Evolutionary conservation across 2,888 invertebrate genomes (phyloP).

Genomic region (Polydrusus cervinus): DNA sequence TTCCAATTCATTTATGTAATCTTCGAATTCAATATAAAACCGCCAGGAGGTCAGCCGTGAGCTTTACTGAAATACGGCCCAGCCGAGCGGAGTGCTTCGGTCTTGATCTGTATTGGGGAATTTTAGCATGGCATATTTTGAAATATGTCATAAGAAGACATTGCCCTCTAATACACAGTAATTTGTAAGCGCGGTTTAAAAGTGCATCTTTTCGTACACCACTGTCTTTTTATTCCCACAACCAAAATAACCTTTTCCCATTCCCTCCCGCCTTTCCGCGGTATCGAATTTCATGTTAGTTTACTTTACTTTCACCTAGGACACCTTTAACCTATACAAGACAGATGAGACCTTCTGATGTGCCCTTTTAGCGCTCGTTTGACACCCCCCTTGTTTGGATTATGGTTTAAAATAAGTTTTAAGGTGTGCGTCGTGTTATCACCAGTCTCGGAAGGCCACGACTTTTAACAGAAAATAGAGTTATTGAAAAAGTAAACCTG

Average conservation of each 20-base stretch:
- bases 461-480: neutral
- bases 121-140: too few species aligned
- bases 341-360: conserved; percentile 44
- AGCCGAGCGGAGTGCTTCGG: too few species aligned
- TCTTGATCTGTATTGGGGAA: too few species aligned
- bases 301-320: conserved; percentile 33
- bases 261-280: neutral
- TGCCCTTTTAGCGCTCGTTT: conserved; percentile 14
- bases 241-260: conserved; percentile 6
- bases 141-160: too few species aligned
- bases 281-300: conserved; percentile 41
- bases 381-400: conserved; percentile 41
- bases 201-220: too few species aligned
- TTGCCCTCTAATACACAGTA: too few species aligned
- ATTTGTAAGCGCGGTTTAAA: too few species aligned
- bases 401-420: conserved; percentile 42
- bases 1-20: too few species aligned
- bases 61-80: too few species aligned
- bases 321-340: conserved; percentile 45
- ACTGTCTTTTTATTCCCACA: neutral
- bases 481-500: neutral
- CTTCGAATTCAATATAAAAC: too few species aligned
- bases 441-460: conserved; percentile 4
- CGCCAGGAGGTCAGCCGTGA: too few species aligned
- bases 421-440: conserved; percentile 28